Conservation (phyloP, 2,113 vertebrate species). For the Okapia johnstoni region DNA sequence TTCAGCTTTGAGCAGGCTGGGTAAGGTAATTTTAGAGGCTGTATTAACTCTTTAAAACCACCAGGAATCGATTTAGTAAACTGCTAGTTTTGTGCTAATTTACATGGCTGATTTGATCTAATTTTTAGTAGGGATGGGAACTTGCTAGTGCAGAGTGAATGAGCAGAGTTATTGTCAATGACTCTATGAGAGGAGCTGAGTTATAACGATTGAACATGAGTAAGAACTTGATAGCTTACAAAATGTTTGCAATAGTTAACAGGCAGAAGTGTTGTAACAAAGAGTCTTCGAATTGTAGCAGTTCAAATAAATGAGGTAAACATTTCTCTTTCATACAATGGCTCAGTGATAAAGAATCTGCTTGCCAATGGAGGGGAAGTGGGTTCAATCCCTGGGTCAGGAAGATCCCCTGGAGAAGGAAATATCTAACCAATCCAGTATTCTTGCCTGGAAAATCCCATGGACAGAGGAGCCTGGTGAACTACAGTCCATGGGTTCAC, state of each 20-base stretch:
- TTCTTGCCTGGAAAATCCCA: not conserved
- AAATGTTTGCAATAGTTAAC: not conserved
- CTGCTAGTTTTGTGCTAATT: slow-evolving; percentile 54
- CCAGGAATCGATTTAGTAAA: slow-evolving; percentile 56
- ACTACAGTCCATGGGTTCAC: not conserved
- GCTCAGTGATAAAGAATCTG: not conserved
- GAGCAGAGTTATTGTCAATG: slow-evolving; percentile 14
- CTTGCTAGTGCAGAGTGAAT: not conserved
- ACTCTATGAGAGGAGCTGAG: not conserved
- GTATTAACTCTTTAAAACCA: slow-evolving; percentile 55
- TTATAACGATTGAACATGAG: not conserved
- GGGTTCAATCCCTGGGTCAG: fast-evolving
- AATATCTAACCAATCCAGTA: not conserved
- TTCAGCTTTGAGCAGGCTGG: not conserved
- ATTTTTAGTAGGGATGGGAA: slow-evolving; percentile 30
- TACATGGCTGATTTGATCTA: slow-evolving; percentile 44
- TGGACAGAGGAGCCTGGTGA: not conserved
- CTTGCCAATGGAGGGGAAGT: not conserved
- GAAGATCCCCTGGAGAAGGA: not conserved
- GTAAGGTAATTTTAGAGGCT: slow-evolving; percentile 41
- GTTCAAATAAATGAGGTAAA: not conserved
- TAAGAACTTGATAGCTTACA: not conserved
- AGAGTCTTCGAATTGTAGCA: not conserved
- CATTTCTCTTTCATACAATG: not conserved
- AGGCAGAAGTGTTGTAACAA: not conserved